Evolutionary conservation across 2,888 invertebrate genomes (phyloP), one percentile per base, ranked within the genome.

Genomic region (Machimus rusticus): DNA sequence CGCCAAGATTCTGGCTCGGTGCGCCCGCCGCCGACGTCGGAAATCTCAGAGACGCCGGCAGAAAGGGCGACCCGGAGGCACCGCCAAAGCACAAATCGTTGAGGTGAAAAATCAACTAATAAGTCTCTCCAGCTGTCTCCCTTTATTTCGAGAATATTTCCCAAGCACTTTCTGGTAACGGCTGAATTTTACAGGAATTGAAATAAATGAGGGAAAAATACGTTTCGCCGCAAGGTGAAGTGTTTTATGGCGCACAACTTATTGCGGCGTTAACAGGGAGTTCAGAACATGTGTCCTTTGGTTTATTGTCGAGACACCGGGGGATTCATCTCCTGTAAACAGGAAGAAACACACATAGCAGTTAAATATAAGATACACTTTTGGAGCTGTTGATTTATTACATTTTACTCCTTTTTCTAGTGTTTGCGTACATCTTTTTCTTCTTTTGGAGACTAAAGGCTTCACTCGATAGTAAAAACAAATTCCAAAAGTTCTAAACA

Each of bases 41-140:
- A 28, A 78, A 78, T 78, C 78, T 78, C 43, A 28, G 66, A 76
- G 16, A 55, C 81, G 19, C 31, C 46, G 51, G n/a, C 51, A 55
- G 55, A 55, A 81, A 55, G 81, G 43, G 81, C 81, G 81, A 81
- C 81, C 81, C 34, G 55, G n/a, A 51, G 55, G 81, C 81, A 51
- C 81, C 81, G 55, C 81, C 46, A 46, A 81, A 81, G 81, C 51
- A 81, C 46, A 81, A 81, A 51, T 81, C 81, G 81, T 23, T 55
- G 81, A 81, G 81, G 81, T 81, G 81, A 81, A 81, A 81, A 81
- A 81, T 81, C 81, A 81, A 81, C 81, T 81, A 81, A 81, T 81
- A 81, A 81, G 81, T 81, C 81, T 81, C 55, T 55, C 51, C 55
- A 81, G 81, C 34, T 81, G 81, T 81, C 81, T 81, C n/a, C 81